phyloP scores from a whole-genome alignment of 1,140 invertebrate species.

The Drosophila arawakana region DNA sequence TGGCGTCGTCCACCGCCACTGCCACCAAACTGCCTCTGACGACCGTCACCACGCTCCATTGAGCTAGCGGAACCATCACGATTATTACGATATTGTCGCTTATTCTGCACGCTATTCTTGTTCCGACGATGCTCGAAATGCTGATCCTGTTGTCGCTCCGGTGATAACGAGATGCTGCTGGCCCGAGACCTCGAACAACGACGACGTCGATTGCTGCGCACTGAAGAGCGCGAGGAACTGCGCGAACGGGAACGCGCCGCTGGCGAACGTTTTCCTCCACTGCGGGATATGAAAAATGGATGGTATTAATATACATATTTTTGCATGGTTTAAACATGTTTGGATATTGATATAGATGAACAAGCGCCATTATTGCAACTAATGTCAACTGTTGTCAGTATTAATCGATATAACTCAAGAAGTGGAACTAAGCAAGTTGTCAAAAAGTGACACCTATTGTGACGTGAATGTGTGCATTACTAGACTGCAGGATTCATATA shows the following conservation, averaged over 20 bases:
- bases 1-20: conserved; percentile 39
- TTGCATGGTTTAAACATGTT: background rate
- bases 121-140: conserved; percentile 91
- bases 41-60: conserved; percentile 75
- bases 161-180: conserved; percentile 45
- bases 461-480: too few species aligned
- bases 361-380: background rate
- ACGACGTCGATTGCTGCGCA: conserved; percentile 46
- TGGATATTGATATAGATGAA: background rate
- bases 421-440: background rate
- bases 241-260: conserved; percentile 59
- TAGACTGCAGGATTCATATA: too few species aligned
- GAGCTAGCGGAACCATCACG: conserved; percentile 90
- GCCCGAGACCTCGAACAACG: conserved; percentile 32
- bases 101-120: conserved; percentile 92
- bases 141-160: conserved; percentile 84
- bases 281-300: conserved; percentile 43
- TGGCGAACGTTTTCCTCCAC: conserved; percentile 38
- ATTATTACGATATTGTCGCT: conserved; percentile 94
- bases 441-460: background rate
- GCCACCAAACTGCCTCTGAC: conserved; percentile 58
- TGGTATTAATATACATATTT: background rate
- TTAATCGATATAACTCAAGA: background rate
- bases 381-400: background rate
- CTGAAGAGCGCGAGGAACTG: conserved; percentile 63